Evolutionary conservation across 2,113 vertebrate genomes (phyloP).

Genomic region (Macaca mulatta): DNA sequence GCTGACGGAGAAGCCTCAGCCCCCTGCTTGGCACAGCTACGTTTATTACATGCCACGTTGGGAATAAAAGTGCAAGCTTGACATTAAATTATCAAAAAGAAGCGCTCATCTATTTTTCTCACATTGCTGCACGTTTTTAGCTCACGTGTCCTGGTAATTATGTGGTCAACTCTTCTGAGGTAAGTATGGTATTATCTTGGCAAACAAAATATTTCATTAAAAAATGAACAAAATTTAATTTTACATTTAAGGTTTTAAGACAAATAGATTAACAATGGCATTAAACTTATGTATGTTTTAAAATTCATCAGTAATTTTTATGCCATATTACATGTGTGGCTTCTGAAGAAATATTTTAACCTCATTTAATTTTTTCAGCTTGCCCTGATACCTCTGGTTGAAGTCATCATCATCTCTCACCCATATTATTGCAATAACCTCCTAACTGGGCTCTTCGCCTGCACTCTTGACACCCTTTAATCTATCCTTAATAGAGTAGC

Average conservation of each 20-base stretch:
- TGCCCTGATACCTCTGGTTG: background rate
- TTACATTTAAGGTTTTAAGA: background rate
- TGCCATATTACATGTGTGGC: background rate
- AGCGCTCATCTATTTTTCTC: slow-evolving; percentile 56
- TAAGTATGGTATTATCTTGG: background rate
- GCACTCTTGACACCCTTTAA: rapidly evolving
- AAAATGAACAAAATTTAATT: background rate
- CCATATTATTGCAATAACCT: background rate
- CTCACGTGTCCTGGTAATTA: background rate
- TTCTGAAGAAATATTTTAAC: background rate
- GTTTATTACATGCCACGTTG: slow-evolving; percentile 67
- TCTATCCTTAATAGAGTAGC: background rate
- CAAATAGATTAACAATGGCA: background rate
- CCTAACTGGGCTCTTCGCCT: background rate
- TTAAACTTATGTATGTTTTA: background rate
- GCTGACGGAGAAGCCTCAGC: slow-evolving; percentile 76
- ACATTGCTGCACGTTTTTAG: slow-evolving; percentile 51
- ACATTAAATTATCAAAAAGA: slow-evolving; percentile 65
- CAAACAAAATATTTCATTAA: background rate
- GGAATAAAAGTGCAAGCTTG: slow-evolving; percentile 69
- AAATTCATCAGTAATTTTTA: background rate
- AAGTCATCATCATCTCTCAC: background rate
- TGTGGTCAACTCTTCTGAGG: background rate
- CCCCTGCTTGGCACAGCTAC: slow-evolving; percentile 74
- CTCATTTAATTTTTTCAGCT: background rate